Conservation (phyloP, 2,888 invertebrate species). For the Crocallis elinguaria region DNA sequence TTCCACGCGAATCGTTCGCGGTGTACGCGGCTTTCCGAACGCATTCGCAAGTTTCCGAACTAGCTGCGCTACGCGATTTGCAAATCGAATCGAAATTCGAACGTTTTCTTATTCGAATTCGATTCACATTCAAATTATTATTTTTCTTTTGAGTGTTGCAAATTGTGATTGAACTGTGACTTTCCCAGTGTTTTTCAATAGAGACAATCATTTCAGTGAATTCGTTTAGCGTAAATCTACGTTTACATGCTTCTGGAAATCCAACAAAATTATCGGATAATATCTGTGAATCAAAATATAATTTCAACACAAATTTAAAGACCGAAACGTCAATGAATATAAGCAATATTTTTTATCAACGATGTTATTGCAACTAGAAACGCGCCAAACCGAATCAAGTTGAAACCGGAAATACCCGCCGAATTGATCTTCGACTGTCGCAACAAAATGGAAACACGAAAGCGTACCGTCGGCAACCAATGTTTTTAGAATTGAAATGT, state of each 20-base stretch:
- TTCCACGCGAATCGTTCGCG: slow-evolving; percentile 78
- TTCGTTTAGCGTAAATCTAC: not conserved
- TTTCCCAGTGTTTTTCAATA: slow-evolving; percentile 26
- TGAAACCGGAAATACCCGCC: slow-evolving; percentile 11
- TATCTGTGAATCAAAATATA: not conserved
- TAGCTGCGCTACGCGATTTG: slow-evolving; percentile 37
- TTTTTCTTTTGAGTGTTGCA: slow-evolving; percentile 44
- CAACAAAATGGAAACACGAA: slow-evolving; percentile 36
- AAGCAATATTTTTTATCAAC: not conserved
- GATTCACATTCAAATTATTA: slow-evolving; percentile 40
- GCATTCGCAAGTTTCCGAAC: slow-evolving; percentile 50
- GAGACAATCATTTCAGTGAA: not conserved
- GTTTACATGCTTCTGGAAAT: not conserved
- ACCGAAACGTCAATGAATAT: not conserved
- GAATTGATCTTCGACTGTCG: not conserved
- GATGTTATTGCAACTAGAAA: slow-evolving; percentile 3
- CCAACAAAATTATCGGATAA: not conserved
- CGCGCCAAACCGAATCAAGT: slow-evolving; percentile 7
- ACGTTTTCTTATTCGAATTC: slow-evolving; percentile 16
- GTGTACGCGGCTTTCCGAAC: slow-evolving; percentile 57
- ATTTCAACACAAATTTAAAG: not conserved
- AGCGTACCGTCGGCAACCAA: slow-evolving; percentile 29
- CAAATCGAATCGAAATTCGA: slow-evolving; percentile 31
- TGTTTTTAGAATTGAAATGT: slow-evolving; percentile 55
- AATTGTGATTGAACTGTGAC: slow-evolving; percentile 55